Conservation (phyloP, 1,140 invertebrate genomes). For the Lineus longissimus region DNA sequence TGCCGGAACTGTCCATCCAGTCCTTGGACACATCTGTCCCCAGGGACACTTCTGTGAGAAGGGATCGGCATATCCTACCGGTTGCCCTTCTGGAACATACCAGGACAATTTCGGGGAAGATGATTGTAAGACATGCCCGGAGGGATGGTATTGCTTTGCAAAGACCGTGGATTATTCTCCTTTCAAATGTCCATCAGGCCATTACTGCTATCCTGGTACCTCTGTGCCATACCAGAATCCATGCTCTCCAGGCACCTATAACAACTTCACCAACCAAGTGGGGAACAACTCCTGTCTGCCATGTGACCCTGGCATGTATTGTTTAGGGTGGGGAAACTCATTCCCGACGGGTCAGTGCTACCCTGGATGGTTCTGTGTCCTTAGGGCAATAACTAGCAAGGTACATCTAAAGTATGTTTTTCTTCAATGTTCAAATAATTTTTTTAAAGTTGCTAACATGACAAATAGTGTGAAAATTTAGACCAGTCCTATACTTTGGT, state of each 20-base stretch:
- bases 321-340: slow-evolving; percentile 38
- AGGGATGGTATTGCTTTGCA: slow-evolving; percentile 40
- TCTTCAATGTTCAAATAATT: no score
- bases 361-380: slow-evolving; percentile 44
- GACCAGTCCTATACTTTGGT: no score
- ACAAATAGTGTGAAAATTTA: no score
- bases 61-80: slow-evolving; percentile 42
- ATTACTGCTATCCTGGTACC: slow-evolving; percentile 41
- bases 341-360: slow-evolving; percentile 37
- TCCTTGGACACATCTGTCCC: slow-evolving; percentile 45
- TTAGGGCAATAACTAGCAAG: neutral
- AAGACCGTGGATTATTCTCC: slow-evolving; percentile 40
- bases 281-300: slow-evolving; percentile 27
- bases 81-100: slow-evolving; percentile 41
- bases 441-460: no score
- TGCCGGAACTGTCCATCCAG: slow-evolving; percentile 37
- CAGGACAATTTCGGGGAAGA: slow-evolving; percentile 41
- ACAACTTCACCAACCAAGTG: slow-evolving; percentile 33
- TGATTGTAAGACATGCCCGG: slow-evolving; percentile 40
- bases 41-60: slow-evolving; percentile 43
- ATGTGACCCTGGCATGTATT: slow-evolving; percentile 43
- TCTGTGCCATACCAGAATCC: slow-evolving; percentile 32
- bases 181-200: slow-evolving; percentile 39
- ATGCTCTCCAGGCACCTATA: slow-evolving; percentile 42
- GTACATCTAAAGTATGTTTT: no score